phyloP scores from a whole-genome alignment of 1,140 invertebrate genomes.

The Heliothis subflexa region DNA sequence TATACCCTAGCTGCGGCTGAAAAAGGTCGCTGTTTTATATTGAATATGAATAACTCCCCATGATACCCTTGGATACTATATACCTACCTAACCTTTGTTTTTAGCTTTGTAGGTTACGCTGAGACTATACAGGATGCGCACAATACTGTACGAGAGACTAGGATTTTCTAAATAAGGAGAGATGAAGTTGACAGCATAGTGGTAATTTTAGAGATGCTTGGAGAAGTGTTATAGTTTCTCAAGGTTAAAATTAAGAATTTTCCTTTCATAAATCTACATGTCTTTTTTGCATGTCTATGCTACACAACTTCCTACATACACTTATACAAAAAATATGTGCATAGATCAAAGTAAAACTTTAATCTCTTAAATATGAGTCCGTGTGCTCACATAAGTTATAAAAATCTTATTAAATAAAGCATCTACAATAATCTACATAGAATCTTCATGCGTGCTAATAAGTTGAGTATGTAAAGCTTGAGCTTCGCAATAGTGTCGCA shows the following conservation, averaged over 20 bases:
- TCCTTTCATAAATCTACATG: too few species aligned
- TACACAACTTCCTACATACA: too few species aligned
- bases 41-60: constrained; percentile 56
- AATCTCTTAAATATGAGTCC: too few species aligned
- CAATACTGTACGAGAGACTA: not conserved
- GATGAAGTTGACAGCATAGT: too few species aligned
- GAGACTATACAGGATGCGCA: not conserved
- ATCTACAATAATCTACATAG: not conserved
- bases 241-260: too few species aligned
- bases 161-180: too few species aligned
- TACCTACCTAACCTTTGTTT: constrained; percentile 27
- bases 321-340: too few species aligned
- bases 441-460: not conserved
- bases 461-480: not conserved
- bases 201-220: too few species aligned
- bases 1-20: constrained; percentile 78
- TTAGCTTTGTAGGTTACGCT: constrained; percentile 11
- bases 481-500: constrained; percentile 14
- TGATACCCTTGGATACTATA: constrained; percentile 37
- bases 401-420: not conserved
- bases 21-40: constrained; percentile 77
- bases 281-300: too few species aligned
- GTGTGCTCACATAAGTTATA: too few species aligned
- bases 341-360: too few species aligned
- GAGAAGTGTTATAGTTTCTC: too few species aligned